Percentiles rank a stretch among this genome's conserved stretches.
Conservation (phyloP, 2,888 invertebrate genomes). For the Eubasilissa splendida region DNA sequence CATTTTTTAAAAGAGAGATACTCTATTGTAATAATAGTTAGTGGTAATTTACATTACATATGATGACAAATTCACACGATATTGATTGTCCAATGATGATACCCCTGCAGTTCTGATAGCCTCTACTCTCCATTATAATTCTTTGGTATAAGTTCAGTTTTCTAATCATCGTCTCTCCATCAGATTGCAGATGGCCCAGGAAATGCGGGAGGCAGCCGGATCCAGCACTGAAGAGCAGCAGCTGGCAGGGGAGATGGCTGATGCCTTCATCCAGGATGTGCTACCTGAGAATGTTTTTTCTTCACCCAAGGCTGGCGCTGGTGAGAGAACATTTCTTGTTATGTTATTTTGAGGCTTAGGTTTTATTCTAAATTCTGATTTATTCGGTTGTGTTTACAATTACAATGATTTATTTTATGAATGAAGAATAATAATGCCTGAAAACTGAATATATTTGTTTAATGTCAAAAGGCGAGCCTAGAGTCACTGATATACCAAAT, state of each 20-base stretch:
- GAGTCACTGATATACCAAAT: constrained; percentile 55
- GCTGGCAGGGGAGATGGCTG: constrained; percentile 97
- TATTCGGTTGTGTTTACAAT: too few relatives aligned
- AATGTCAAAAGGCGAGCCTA: constrained; percentile 51
- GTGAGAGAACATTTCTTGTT: constrained; percentile 60
- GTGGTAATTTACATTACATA: constrained; percentile 31
- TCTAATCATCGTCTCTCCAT: constrained; percentile 7
- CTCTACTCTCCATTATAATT: not conserved
- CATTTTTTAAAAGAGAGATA: not conserved
- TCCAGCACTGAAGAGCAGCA: constrained; percentile 94
- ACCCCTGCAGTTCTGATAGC: constrained; percentile 58
- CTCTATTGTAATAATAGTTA: too few relatives aligned
- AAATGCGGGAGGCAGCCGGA: constrained; percentile 95
- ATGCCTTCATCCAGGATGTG: constrained; percentile 95
- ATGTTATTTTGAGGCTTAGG: not conserved
- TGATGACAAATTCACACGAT: constrained; percentile 68
- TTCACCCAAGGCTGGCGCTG: constrained; percentile 93
- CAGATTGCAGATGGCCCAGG: constrained; percentile 97
- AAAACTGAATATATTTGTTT: too few relatives aligned
- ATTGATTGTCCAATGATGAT: constrained; percentile 52
- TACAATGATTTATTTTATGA: too few relatives aligned
- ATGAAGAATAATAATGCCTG: too few relatives aligned
- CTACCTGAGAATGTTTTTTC: constrained; percentile 95
- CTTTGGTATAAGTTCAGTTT: not conserved
- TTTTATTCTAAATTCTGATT: not conserved